Conservation (phyloP, 2,888 invertebrate species). For the Eilema sororculum region DNA sequence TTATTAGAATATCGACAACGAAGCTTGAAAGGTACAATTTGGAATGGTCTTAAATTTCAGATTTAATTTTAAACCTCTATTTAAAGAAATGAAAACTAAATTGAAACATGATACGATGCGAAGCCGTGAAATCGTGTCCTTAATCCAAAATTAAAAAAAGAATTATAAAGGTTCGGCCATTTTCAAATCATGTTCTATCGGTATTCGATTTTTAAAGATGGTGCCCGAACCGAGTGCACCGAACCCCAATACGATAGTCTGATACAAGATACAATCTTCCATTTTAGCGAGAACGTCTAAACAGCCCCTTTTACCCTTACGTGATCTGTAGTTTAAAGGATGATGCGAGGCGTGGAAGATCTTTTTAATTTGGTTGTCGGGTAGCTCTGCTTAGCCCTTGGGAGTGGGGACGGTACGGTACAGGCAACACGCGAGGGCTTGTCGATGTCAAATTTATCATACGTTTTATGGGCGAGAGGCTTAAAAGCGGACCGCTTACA, state of each 20-base stretch:
- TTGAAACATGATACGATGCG: conserved; percentile 59
- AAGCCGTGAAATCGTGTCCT: conserved; percentile 54
- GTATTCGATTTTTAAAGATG: conserved; percentile 81
- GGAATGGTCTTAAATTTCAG: conserved; percentile 48
- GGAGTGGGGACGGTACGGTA: conserved; percentile 81
- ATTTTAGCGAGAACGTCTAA: conserved; percentile 62
- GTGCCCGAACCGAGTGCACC: conserved; percentile 81
- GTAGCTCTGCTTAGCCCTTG: conserved; percentile 72
- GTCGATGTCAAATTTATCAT: conserved; percentile 82
- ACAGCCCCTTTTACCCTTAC: conserved; percentile 54
- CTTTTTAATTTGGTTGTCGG: conserved; percentile 62
- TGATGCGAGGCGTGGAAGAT: conserved; percentile 61
- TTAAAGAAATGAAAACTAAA: conserved; percentile 54
- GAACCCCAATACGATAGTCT: conserved; percentile 77
- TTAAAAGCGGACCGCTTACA: conserved; percentile 79
- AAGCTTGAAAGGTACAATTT: conserved; percentile 42
- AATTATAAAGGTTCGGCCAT: conserved; percentile 68
- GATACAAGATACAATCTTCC: conserved; percentile 71
- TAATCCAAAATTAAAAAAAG: conserved; percentile 47
- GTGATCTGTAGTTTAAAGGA: conserved; percentile 46
- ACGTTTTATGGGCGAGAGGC: conserved; percentile 80
- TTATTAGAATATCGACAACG: conserved; percentile 57
- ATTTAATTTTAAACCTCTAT: conserved; percentile 48
- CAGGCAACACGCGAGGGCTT: conserved; percentile 79
- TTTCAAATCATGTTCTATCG: conserved; percentile 73